A percentile compares a stretch with the other conserved stretches of the same genome.
These are phyloP conservation scores for Synchiropus splendidus DNA, from an alignment of 2,113 vertebrate genomes.

Conservation along the genomic window DNA sequence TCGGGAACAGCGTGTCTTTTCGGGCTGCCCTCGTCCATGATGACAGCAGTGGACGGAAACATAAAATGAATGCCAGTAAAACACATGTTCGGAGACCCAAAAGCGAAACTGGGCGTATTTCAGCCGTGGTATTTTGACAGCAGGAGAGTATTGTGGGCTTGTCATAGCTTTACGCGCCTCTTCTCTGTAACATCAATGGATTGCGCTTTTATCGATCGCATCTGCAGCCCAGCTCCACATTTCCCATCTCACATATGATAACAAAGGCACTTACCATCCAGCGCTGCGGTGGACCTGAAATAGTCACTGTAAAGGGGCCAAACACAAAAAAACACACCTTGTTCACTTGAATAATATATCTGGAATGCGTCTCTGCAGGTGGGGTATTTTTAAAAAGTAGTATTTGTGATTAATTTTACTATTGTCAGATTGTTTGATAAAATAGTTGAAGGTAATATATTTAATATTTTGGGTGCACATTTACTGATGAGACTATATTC, in stretches of 20 bases:
- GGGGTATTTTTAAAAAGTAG: no score
- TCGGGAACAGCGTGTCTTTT: constrained; percentile 17
- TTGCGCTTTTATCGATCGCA: constrained; percentile 39
- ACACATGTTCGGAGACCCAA: constrained; percentile 7
- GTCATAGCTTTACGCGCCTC: no score
- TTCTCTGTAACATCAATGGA: constrained; percentile 8
- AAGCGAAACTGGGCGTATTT: background rate
- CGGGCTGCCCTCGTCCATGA: constrained; percentile 14
- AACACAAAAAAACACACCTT: background rate
- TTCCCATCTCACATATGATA: constrained; percentile 28
- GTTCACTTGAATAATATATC: no score
- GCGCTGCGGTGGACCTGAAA: constrained; percentile 10
- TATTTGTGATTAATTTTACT: no score
- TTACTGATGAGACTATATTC: no score
- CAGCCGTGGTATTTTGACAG: constrained; percentile 13
- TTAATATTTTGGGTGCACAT: no score
- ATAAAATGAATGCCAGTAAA: constrained; percentile 24
- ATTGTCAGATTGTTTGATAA: no score
- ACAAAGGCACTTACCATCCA: constrained; percentile 47
- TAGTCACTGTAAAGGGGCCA: no score
- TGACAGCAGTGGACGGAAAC: constrained; percentile 34
- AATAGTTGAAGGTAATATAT: no score
- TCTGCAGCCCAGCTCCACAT: constrained; percentile 26
- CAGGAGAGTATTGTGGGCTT: no score
- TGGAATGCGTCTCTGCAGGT: no score